Evolutionary conservation across 1,140 invertebrate genomes (phyloP), one percentile per base, ranked within the genome.

Genomic region (Megalopta genalis): DNA sequence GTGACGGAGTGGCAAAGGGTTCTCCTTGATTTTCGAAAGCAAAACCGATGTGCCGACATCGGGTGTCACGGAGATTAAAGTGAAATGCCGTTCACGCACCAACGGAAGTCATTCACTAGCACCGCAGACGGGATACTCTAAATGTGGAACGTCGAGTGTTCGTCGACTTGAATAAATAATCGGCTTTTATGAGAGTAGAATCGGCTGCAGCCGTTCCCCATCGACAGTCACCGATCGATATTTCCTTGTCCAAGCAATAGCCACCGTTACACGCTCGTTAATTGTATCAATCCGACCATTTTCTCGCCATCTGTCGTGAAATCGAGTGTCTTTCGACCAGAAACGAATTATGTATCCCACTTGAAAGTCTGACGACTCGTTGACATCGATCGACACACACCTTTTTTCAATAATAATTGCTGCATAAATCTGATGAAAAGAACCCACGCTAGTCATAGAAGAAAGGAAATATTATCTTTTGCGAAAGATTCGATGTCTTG

Each of bases 41-140:
- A 78, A 52, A 68, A 62, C 37, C 68, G 46, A 64, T 67, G 49
- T 27, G 54, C 16, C 25, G 70, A 73, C 63, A 62, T 79, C 77
- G 77, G 63, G 25, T 78, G 71, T 79, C 70, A 66, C 42, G 75
- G 42, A 75, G 83, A 81, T 75, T 84, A 84, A 85, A 83, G 73
- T 32, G 68, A 84, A 85, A 85, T 49, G 73, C 60, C 77, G 27
- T 83, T 85, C 75, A 70, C 75, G 68, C 69, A 46, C 46, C 68
- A 77, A 82, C 84, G 81, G 84, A 86, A 86, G 86, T 87, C 82
- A 77, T 87, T 86, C 79, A 71, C 82, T 77, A 87, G 73, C 69
- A 57, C 62, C 78, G 75, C 77, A 87, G 85, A 84, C 81, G 84
- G 81, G 74, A 83, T 84, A 83, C 77, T 83, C 84, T 86, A 86